Evolutionary conservation across 1,140 invertebrate genomes (phyloP).

Genomic region (Cheumatopsyche charites): DNA sequence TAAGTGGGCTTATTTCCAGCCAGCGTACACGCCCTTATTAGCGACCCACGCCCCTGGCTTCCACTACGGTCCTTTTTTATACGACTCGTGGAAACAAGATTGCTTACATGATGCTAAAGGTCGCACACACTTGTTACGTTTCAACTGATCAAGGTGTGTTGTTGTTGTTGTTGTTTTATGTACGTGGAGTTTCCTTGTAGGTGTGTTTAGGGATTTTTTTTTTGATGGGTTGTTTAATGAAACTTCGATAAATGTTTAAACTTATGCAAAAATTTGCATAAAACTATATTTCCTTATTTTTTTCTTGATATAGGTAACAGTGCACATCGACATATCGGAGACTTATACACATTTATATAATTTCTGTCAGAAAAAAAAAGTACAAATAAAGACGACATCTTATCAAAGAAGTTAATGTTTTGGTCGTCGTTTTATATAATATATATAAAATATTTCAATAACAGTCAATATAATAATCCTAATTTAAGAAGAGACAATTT

Average conservation of each 20-base stretch:
- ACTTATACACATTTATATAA: slow-evolving; percentile 45
- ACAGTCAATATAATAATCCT: slow-evolving; percentile 24
- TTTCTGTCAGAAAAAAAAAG: slow-evolving; percentile 8
- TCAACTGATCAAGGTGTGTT: neutral
- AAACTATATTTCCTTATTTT: slow-evolving; percentile 49
- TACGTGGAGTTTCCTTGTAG: no score
- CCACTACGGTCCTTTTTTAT: neutral
- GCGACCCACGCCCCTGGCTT: slow-evolving; percentile 14
- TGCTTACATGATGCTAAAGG: neutral
- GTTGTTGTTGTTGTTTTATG: no score
- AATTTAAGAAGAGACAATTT: slow-evolving; percentile 15
- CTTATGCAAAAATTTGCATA: slow-evolving; percentile 49
- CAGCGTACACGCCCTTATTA: slow-evolving; percentile 21
- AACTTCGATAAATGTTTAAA: slow-evolving; percentile 38
- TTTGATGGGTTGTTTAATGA: slow-evolving; percentile 12
- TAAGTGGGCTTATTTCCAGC: slow-evolving; percentile 33
- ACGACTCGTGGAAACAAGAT: neutral
- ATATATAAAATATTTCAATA: slow-evolving; percentile 25
- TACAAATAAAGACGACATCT: slow-evolving; percentile 34
- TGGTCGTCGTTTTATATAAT: slow-evolving; percentile 32
- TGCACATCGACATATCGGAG: slow-evolving; percentile 49
- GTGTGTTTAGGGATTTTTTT: no score
- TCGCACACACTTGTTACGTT: neutral
- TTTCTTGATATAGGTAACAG: slow-evolving; percentile 47
- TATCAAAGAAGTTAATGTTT: slow-evolving; percentile 17